Percentiles rank a stretch among this genome's conserved stretches.
Evolutionary conservation across 2,888 invertebrate species (phyloP).

Genomic region (Apotomis capreana): DNA sequence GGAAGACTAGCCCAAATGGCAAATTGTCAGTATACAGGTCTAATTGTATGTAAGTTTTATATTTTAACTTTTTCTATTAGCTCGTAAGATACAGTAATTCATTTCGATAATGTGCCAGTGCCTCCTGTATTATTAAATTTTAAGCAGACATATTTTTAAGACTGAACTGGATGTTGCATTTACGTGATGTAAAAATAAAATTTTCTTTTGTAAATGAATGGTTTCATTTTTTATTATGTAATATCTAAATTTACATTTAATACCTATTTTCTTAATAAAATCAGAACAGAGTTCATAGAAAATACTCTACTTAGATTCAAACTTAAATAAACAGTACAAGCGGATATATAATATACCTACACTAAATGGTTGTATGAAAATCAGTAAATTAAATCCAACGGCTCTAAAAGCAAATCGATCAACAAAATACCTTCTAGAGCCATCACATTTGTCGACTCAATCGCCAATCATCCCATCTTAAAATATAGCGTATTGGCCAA

Average conservation of each 20-base stretch:
- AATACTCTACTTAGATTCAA: too few relatives aligned
- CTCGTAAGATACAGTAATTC: conserved; percentile 32
- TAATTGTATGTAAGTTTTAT: conserved; percentile 37
- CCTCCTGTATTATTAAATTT: conserved; percentile 71
- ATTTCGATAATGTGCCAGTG: conserved; percentile 72
- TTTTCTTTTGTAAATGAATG: conserved; percentile 55
- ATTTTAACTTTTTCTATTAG: conserved; percentile 34
- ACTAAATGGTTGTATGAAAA: too few relatives aligned
- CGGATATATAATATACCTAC: too few relatives aligned
- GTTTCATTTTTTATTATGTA: conserved; percentile 9
- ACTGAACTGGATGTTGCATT: conserved; percentile 78
- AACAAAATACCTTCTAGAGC: too few relatives aligned
- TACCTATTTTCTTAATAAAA: background rate
- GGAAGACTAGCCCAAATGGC: conserved; percentile 20
- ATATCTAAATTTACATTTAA: background rate
- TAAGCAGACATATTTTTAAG: conserved; percentile 75
- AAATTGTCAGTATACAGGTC: conserved; percentile 35
- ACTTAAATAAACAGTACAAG: too few relatives aligned
- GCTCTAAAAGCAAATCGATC: too few relatives aligned
- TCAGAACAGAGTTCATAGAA: too few relatives aligned
- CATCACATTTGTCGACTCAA: too few relatives aligned
- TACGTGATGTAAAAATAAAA: conserved; percentile 70
- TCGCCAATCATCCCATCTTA: too few relatives aligned
- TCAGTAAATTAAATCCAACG: too few relatives aligned
- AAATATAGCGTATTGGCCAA: too few relatives aligned